phyloP scores from a whole-genome alignment of 92 coral and sea anemone species.

The Zoanthus sansibaricus region DNA sequence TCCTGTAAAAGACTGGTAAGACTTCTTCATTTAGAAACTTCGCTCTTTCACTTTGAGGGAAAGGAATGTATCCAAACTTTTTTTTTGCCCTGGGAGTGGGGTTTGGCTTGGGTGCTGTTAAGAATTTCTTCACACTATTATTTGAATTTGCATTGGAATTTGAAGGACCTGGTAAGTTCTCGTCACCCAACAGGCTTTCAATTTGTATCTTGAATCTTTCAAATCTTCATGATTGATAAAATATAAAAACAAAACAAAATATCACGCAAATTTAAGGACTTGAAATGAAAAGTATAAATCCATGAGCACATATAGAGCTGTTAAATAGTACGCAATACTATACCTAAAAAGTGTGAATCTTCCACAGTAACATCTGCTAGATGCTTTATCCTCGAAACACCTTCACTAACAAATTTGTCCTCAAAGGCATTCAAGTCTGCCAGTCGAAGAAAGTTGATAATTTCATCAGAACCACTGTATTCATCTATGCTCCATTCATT shows the following conservation, averaged over 20 bases:
- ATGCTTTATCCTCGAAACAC: slow-evolving; percentile 53
- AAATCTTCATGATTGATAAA: slow-evolving; percentile 30
- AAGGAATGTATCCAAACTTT: slow-evolving; percentile 34
- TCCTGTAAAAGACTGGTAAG: slow-evolving; percentile 4
- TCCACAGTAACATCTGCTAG: slow-evolving; percentile 55
- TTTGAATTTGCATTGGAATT: slow-evolving; percentile 20
- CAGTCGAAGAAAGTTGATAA: slow-evolving; percentile 36
- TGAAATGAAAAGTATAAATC: not conserved
- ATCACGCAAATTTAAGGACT: not conserved
- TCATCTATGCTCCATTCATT: slow-evolving; percentile 4
- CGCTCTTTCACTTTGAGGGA: slow-evolving; percentile 9
- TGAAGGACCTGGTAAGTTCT: slow-evolving; percentile 39
- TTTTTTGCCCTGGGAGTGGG: slow-evolving; percentile 39
- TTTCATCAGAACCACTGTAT: slow-evolving; percentile 35
- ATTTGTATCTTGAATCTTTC: slow-evolving; percentile 21
- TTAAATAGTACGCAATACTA: not conserved
- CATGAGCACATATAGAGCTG: not conserved
- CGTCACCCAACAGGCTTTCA: slow-evolving; percentile 30
- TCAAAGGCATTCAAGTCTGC: slow-evolving; percentile 61
- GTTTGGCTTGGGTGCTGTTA: slow-evolving; percentile 17
- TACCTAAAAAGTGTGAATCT: slow-evolving; percentile 30
- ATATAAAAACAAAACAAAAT: slow-evolving; percentile 7
- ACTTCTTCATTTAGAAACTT: slow-evolving; percentile 26
- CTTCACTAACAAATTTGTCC: slow-evolving; percentile 51
- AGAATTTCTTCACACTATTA: slow-evolving; percentile 5